These are phyloP conservation scores for Ephydatia muelleri DNA, from an alignment of 37 sponge, comb jelly and placozoan species.

Conservation along the genomic window DNA sequence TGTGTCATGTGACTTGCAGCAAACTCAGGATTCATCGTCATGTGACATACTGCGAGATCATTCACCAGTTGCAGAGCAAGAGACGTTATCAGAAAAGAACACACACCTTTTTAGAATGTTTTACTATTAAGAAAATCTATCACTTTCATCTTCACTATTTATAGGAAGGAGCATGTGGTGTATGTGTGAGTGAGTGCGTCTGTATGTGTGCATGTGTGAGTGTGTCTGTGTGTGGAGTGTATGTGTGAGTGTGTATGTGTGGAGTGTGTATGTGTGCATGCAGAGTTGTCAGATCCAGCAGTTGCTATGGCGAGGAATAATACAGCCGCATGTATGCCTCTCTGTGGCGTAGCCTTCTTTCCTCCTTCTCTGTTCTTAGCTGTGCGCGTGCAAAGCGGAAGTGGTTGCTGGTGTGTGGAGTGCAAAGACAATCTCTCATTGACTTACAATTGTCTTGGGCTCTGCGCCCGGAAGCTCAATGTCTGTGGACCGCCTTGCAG, in stretches of 20 bases:
- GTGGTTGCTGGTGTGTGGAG: not conserved
- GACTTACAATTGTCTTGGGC: conserved; percentile 42
- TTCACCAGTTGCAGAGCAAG: too few species aligned
- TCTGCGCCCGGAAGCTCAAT: conserved; percentile 49
- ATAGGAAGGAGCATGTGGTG: not conserved
- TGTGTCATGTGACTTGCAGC: too few species aligned
- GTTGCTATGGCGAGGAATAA: conserved; percentile 4
- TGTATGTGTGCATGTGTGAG: conserved; percentile 18
- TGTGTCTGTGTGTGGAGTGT: not conserved
- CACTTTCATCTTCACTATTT: too few species aligned
- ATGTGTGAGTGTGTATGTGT: not conserved
- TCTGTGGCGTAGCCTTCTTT: conserved; percentile 41
- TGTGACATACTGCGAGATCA: too few species aligned
- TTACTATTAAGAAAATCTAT: too few species aligned
- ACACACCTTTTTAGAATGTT: too few species aligned
- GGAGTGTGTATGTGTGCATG: too few species aligned
- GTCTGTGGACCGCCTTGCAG: conserved; percentile 44
- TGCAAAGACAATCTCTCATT: not conserved
- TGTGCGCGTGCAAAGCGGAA: not conserved
- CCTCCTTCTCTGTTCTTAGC: conserved; percentile 61
- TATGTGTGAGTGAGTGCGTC: not conserved
- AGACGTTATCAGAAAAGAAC: too few species aligned
- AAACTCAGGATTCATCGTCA: too few species aligned
- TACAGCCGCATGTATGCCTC: conserved; percentile 74
- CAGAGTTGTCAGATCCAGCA: not conserved